phyloP scores from a whole-genome alignment of 2,113 vertebrate species.

The Pogona vitticeps region DNA sequence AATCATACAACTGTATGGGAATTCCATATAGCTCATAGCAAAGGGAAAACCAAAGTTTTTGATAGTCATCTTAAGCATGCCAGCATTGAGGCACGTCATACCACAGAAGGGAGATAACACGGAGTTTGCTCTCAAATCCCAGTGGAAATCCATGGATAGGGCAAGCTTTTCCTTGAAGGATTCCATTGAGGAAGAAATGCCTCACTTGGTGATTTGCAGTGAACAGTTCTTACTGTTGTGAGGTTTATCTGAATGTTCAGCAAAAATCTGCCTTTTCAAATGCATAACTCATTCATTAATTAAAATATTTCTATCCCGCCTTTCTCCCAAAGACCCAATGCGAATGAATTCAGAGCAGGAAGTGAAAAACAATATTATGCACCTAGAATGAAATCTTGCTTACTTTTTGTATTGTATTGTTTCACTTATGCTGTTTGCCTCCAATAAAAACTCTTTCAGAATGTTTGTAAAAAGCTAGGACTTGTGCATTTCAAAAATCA shows the following conservation, averaged over 20 bases:
- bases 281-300: too few species aligned
- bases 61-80: too few species aligned
- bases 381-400: neutral
- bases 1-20: neutral
- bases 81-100: too few species aligned
- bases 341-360: neutral
- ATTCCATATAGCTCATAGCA: neutral
- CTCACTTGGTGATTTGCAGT: neutral
- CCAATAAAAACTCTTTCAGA: neutral
- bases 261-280: neutral
- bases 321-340: too few species aligned
- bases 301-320: too few species aligned
- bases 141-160: neutral
- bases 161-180: neutral
- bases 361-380: neutral
- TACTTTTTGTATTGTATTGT: neutral
- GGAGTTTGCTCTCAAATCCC: too few species aligned
- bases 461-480: neutral
- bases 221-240: neutral
- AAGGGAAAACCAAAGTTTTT: too few species aligned
- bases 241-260: neutral
- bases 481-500: neutral
- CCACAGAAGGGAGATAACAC: too few species aligned
- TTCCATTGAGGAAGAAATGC: too few species aligned
- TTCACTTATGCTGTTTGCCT: neutral